Percentiles rank a stretch among this genome's conserved stretches.
Conservation (phyloP, 1,140 invertebrate species). For the Drosophila ercepeae region DNA sequence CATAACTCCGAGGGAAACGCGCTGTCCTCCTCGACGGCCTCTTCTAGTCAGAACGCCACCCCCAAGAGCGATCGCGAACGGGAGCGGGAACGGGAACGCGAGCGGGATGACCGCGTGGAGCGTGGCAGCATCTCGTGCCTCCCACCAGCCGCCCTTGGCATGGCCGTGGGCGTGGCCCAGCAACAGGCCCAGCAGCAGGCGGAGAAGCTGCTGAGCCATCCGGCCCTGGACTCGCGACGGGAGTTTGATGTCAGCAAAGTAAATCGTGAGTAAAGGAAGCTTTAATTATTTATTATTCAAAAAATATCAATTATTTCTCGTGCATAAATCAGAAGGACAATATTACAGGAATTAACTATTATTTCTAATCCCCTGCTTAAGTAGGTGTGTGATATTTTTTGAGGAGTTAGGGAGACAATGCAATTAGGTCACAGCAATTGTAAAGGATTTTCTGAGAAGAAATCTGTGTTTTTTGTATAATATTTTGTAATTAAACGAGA, state of each 20-base stretch:
- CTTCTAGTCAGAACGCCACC: slow-evolving; percentile 76
- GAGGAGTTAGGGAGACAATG: neutral
- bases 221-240: slow-evolving; percentile 68
- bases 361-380: slow-evolving; percentile 21
- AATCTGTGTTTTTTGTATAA: neutral
- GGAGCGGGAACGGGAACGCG: slow-evolving; percentile 28
- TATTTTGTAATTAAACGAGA: neutral
- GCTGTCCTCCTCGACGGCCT: slow-evolving; percentile 63
- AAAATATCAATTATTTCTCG: slow-evolving; percentile 27
- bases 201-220: slow-evolving; percentile 68
- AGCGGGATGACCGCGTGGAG: slow-evolving; percentile 35
- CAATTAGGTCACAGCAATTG: neutral
- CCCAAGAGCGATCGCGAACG: slow-evolving; percentile 66
- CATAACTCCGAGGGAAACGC: slow-evolving; percentile 44
- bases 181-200: slow-evolving; percentile 69
- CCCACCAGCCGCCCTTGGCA: slow-evolving; percentile 74
- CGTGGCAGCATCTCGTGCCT: slow-evolving; percentile 76
- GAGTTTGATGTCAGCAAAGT: slow-evolving; percentile 81
- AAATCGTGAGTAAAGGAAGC: slow-evolving; percentile 72
- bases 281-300: slow-evolving; percentile 4
- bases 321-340: neutral
- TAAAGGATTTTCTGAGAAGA: neutral
- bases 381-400: neutral
- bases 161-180: slow-evolving; percentile 55
- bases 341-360: slow-evolving; percentile 12